These are phyloP conservation scores for Babyrousa celebensis DNA, from an alignment of 2,797 vertebrate species.

Conservation along the genomic window DNA sequence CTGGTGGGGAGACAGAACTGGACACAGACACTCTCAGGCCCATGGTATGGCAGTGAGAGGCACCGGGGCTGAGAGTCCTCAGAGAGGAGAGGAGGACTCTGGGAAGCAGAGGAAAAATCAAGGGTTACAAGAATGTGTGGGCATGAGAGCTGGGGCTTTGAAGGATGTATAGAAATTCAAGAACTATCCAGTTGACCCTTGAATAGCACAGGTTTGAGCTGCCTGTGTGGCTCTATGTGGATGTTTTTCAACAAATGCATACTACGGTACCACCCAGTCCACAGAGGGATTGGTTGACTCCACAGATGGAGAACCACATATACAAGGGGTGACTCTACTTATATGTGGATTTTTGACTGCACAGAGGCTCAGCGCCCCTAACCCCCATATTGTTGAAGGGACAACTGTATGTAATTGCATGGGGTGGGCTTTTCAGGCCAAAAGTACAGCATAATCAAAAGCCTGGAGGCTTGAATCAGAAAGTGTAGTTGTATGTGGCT, in stretches of 20 bases:
- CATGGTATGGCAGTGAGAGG: background rate
- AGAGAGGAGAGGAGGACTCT: background rate
- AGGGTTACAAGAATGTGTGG: background rate
- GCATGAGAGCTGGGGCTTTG: background rate
- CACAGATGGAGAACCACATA: background rate
- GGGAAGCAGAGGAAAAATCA: background rate
- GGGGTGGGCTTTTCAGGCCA: background rate
- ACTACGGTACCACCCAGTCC: background rate
- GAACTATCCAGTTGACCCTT: background rate
- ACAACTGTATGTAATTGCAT: background rate
- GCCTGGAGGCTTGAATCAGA: background rate
- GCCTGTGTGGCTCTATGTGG: background rate
- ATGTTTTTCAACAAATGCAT: background rate
- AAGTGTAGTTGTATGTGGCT: fast-evolving
- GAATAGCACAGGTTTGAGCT: background rate
- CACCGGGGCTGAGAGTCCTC: background rate
- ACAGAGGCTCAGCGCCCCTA: no score
- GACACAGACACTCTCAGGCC: background rate
- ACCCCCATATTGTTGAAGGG: background rate
- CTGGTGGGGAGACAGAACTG: background rate
- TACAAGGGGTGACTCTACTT: background rate
- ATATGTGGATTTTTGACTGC: background rate
- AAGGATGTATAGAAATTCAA: background rate
- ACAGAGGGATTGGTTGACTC: background rate
- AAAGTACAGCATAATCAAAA: background rate